Evolutionary conservation across 92 coral and sea anemone genomes (phyloP).

Genomic region (Parazoanthus swiftii): DNA sequence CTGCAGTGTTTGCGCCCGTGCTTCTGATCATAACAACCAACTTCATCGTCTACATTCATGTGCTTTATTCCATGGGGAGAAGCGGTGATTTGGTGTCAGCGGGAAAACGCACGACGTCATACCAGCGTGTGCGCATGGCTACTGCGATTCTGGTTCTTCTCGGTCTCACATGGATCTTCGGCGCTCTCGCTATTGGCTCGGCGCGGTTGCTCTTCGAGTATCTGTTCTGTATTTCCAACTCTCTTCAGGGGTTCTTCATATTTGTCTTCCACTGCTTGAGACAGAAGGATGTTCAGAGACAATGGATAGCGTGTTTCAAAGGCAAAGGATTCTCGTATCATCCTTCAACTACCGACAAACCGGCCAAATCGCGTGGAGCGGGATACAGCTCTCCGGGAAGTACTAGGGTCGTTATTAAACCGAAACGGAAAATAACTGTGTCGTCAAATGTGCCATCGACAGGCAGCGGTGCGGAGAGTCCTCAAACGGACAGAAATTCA

Average conservation of each 20-base stretch:
- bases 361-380: constrained; percentile 47
- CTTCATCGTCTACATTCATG: constrained; percentile 40
- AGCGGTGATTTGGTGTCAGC: constrained; percentile 47
- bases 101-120: constrained; percentile 39
- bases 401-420: too few relatives aligned
- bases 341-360: constrained; percentile 34
- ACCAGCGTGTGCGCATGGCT: constrained; percentile 49
- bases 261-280: constrained; percentile 53
- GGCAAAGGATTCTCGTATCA: constrained; percentile 23
- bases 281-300: constrained; percentile 39
- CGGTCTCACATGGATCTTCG: constrained; percentile 59
- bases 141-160: constrained; percentile 55
- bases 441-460: constrained; percentile 10
- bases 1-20: constrained; percentile 50
- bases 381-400: constrained; percentile 29
- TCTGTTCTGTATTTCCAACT: constrained; percentile 58
- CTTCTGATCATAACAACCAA: constrained; percentile 39
- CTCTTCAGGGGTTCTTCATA: constrained; percentile 55
- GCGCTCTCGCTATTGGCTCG: constrained; percentile 46
- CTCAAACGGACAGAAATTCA: constrained; percentile 21
- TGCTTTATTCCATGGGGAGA: constrained; percentile 37
- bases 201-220: constrained; percentile 56
- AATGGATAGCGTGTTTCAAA: constrained; percentile 23
- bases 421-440: not conserved
- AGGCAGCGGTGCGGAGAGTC: constrained; percentile 3